Evolutionary conservation across 2,888 invertebrate genomes (phyloP), one percentile per base, ranked within the genome.

Genomic region (Caradrina clavipalpis): DNA sequence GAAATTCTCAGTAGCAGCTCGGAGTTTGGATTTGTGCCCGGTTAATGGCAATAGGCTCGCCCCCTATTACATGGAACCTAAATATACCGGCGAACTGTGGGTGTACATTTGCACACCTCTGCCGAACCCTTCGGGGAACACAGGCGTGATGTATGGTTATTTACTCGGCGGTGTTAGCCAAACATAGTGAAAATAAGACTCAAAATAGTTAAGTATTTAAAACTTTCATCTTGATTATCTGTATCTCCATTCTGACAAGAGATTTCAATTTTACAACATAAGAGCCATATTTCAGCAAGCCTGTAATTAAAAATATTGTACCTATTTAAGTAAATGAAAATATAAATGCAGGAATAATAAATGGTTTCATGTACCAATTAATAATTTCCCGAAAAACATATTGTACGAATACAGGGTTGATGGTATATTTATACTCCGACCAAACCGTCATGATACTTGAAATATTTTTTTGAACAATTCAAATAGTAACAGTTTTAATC

Each of bases 371-470:
- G 10, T 15, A 47, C 5, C 54, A 47, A 65, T 58, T 45, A 49
- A 54, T 65, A 45, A 51, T 62, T 75, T 57, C 19, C 10, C 19
- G 49, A 61, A 61, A 60, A 45, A 55, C 55, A 49, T 56, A 42
- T 47, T 26, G 49, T 42, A 59, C 17, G 17, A 47, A 56, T 45
- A 66, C 70, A 70, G 50, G 39, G 15, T 31, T 65, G 22, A 60
- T 59, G 19, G 61, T 59, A 49, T 56, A 39, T 67, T 60, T 70
- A 57, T 76, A 78, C 31, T 57, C n/a, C 19, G 80, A 60, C 51
- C 56, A 63, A 78, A 63, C 53, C 10, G 15, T 47, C 62, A 15
- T 63, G 80, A 76, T 75, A 49, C 22, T 76, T 62, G 61, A 5
- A 1, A n/a, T 53, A 26, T 71, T 39, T 58, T 67, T 73, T 51